Percentiles rank a stretch among this genome's conserved stretches.
phyloP scores from a whole-genome alignment of 2,113 vertebrate species.

The Dromaius novaehollandiae region DNA sequence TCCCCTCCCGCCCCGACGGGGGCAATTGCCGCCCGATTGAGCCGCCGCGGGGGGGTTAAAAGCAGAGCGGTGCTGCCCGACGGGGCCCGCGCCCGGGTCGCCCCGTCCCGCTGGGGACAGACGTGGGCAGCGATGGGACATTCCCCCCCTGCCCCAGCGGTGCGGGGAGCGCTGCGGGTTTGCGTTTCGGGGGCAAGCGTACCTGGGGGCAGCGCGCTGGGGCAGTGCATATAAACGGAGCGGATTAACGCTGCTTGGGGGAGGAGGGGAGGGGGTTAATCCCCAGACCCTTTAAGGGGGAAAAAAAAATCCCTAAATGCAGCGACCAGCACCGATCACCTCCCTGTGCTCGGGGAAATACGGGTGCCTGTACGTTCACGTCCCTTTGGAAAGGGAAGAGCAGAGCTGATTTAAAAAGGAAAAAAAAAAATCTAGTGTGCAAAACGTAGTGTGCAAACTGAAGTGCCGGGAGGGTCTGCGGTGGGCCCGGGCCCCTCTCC shows the following conservation, averaged over 20 bases:
- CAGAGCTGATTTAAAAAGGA: neutral
- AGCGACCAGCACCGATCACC: rapidly evolving
- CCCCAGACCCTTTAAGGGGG: neutral
- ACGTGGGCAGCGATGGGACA: neutral
- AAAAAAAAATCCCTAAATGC: neutral
- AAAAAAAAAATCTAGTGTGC: neutral
- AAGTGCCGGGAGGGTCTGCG: too few relatives aligned
- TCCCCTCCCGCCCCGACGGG: neutral
- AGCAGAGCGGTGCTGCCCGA: neutral
- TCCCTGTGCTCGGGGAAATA: neutral
- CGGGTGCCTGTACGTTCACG: rapidly evolving
- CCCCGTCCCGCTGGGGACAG: too few relatives aligned
- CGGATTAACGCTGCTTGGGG: neutral
- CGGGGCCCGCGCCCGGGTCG: neutral
- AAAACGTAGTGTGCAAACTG: too few relatives aligned
- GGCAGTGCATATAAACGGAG: neutral
- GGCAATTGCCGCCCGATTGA: neutral
- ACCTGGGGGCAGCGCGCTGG: neutral
- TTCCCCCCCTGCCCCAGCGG: neutral
- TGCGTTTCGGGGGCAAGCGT: neutral
- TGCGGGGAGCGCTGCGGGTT: neutral
- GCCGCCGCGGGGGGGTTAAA: neutral
- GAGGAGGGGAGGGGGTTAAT: neutral
- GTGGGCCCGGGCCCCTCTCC: too few relatives aligned
- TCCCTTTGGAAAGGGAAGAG: neutral